A percentile compares a stretch with the other conserved stretches of the same genome.
These are phyloP conservation scores for Esox niger DNA, from an alignment of 2,113 vertebrate genomes.

Conservation along the genomic window DNA sequence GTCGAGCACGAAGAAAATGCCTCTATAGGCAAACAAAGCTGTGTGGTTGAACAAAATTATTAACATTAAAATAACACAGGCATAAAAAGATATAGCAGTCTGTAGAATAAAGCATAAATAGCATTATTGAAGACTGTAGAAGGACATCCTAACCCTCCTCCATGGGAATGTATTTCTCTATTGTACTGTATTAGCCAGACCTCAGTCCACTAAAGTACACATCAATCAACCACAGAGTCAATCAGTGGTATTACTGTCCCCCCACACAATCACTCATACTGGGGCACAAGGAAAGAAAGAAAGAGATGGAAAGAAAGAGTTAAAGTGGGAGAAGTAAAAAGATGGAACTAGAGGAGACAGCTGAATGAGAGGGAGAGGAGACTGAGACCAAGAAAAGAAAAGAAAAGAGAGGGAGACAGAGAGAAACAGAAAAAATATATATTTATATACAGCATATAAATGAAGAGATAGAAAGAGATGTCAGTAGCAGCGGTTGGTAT, in stretches of 20 bases:
- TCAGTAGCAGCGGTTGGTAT: background rate
- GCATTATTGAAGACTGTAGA: background rate
- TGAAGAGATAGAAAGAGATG: conserved; percentile 18
- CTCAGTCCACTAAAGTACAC: background rate
- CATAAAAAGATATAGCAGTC: too few species aligned
- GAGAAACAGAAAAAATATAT: too few species aligned
- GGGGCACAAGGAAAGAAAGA: conserved; percentile 8
- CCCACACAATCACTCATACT: background rate
- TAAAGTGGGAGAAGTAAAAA: conserved; percentile 39
- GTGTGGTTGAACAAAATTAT: too few species aligned
- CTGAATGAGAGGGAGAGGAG: background rate
- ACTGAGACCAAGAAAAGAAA: background rate
- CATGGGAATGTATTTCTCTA: background rate
- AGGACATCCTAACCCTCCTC: background rate
- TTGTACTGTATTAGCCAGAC: background rate
- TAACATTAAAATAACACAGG: too few species aligned
- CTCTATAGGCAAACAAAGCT: too few species aligned
- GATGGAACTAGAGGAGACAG: conserved; percentile 51
- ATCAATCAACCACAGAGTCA: background rate
- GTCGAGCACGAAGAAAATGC: too few species aligned
- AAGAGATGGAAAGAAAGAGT: background rate
- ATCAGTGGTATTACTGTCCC: background rate
- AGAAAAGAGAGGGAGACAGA: conserved; percentile 45
- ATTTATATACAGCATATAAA: too few species aligned
- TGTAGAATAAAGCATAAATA: too few species aligned